Conservation (phyloP, 1,140 invertebrate genomes). For the Leptestheria dahalacensis region DNA sequence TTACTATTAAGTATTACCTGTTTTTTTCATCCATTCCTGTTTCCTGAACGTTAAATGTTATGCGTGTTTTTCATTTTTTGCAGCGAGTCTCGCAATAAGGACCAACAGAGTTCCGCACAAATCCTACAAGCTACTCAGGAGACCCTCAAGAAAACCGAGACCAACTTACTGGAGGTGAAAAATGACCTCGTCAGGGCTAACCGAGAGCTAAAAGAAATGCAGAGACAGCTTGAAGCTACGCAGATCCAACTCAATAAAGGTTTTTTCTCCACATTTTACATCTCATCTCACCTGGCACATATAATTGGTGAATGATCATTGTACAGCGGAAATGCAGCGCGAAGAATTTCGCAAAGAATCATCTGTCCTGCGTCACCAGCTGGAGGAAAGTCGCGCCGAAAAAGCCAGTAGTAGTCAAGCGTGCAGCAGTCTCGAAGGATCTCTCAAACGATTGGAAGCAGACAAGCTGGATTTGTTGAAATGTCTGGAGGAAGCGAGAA, state of each 20-base stretch:
- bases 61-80: too few relatives aligned
- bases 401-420: neutral
- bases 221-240: neutral
- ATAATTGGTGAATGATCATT: neutral
- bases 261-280: neutral
- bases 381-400: neutral
- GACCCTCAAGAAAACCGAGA: neutral
- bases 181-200: neutral
- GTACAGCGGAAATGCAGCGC: neutral
- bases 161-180: neutral
- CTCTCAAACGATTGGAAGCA: conserved; percentile 3
- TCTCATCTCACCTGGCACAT: neutral
- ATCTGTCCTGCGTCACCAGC: neutral
- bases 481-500: conserved; percentile 7
- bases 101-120: conserved; percentile 3
- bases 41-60: too few relatives aligned
- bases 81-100: conserved; percentile 2
- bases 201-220: conserved; percentile 1
- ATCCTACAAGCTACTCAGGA: conserved; percentile 1
- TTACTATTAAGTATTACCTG: neutral
- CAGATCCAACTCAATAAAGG: conserved; percentile 9
- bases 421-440: neutral
- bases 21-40: too few relatives aligned
- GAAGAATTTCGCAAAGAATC: neutral
- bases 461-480: conserved; percentile 1